Percentiles rank a stretch among this genome's conserved stretches.
Conservation (phyloP, 2,113 vertebrate genomes). For the Cichladusa arquata region DNA sequence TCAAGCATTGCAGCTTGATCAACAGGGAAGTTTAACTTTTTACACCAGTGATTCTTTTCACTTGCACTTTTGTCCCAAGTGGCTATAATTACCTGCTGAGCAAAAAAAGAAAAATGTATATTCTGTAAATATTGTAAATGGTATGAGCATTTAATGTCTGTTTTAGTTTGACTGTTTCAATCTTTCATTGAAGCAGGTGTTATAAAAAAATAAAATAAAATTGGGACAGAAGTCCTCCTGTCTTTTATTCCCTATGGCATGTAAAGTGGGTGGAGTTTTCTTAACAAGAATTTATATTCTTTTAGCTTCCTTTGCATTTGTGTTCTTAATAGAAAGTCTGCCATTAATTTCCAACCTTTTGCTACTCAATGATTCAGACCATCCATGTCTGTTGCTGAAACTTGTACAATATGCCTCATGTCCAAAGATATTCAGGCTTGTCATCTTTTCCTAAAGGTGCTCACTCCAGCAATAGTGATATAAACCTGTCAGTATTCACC, state of each 20-base stretch:
- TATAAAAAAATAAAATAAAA: constrained; percentile 58
- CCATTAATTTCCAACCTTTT: background rate
- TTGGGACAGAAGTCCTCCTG: background rate
- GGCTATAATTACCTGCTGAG: background rate
- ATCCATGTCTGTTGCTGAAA: background rate
- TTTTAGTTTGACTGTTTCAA: constrained; percentile 44
- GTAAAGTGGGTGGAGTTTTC: background rate
- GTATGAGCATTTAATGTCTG: background rate
- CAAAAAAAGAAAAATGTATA: constrained; percentile 16
- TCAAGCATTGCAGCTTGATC: background rate
- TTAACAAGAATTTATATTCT: background rate
- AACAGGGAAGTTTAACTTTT: background rate
- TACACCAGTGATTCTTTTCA: background rate
- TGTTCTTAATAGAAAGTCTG: background rate
- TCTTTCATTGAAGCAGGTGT: constrained; percentile 54
- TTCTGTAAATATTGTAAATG: constrained; percentile 59
- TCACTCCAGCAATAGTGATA: background rate
- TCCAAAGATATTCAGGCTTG: background rate
- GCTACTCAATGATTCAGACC: background rate
- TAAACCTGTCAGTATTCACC: background rate
- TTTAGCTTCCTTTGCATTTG: background rate
- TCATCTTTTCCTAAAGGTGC: background rate
- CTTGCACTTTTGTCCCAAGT: constrained; percentile 44
- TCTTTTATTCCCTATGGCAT: background rate
- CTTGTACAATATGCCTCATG: background rate